Evolutionary conservation across 1,140 invertebrate genomes (phyloP).

Genomic region (Thrips palmi): DNA sequence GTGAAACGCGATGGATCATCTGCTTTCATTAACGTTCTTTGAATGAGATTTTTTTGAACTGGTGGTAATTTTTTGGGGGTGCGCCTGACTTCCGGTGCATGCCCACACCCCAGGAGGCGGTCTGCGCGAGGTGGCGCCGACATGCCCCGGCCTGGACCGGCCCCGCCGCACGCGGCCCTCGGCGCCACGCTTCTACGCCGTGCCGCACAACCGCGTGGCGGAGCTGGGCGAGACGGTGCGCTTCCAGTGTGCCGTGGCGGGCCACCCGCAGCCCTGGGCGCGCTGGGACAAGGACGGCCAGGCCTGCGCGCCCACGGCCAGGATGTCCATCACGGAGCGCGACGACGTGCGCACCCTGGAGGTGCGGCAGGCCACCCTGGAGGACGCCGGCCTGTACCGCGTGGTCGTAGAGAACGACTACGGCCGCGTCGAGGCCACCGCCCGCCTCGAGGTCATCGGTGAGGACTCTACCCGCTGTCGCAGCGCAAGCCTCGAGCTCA

Average conservation of each 20-base stretch:
- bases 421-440: conserved; percentile 59
- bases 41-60: conserved; percentile 7
- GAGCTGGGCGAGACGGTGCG: conserved; percentile 63
- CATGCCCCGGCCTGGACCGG: conserved; percentile 1
- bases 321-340: conserved; percentile 49
- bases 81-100: conserved; percentile 12
- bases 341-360: conserved; percentile 58
- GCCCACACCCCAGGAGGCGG: conserved; percentile 15
- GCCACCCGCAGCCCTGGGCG: conserved; percentile 54
- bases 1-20: no score
- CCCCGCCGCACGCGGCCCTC: no score
- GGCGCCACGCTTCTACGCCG: conserved; percentile 69
- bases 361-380: conserved; percentile 51
- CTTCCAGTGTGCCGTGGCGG: conserved; percentile 61
- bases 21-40: no score
- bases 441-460: conserved; percentile 59
- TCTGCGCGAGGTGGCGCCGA: conserved; percentile 15
- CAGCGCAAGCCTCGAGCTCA: no score
- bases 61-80: neutral
- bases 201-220: conserved; percentile 65
- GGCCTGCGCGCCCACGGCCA: conserved; percentile 36
- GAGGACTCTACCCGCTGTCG: conserved; percentile 20
- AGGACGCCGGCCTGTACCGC: conserved; percentile 65
- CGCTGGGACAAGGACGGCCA: conserved; percentile 63
- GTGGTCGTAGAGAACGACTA: conserved; percentile 65